Evolutionary conservation across 2,113 vertebrate species (phyloP).

Genomic region (Chlorodrepanis virens): DNA sequence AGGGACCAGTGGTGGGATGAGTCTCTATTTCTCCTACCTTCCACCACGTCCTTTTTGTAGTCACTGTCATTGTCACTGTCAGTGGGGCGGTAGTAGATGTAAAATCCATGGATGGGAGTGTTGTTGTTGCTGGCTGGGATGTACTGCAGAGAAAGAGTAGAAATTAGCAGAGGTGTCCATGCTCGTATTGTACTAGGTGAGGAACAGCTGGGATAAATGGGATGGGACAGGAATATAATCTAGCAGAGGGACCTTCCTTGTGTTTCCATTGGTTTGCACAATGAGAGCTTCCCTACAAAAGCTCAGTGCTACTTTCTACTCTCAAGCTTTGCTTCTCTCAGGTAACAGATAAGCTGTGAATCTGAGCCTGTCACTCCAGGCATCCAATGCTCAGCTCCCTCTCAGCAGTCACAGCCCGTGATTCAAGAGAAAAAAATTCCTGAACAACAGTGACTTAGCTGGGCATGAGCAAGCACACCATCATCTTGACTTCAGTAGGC

Average conservation of each 20-base stretch:
- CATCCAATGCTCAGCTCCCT: not conserved
- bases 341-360: not conserved
- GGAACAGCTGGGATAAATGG: not conserved
- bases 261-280: not conserved
- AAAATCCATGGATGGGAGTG: constrained; percentile 98
- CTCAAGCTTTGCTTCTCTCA: not conserved
- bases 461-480: not conserved
- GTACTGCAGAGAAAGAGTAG: constrained; percentile 75
- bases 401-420: not conserved
- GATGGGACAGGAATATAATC: not conserved
- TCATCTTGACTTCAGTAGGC: not conserved
- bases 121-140: constrained; percentile 90
- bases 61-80: constrained; percentile 98
- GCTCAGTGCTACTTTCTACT: not conserved
- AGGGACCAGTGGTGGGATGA: not conserved
- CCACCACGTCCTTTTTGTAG: constrained; percentile 95
- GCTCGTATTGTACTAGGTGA: not conserved
- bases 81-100: constrained; percentile 96
- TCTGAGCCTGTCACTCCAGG: not conserved
- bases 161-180: not conserved
- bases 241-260: not conserved
- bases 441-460: not conserved
- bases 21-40: constrained; percentile 73
- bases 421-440: not conserved
- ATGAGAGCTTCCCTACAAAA: not conserved